Conservation (phyloP, 1,140 invertebrate species). For the Drosophila mayri region DNA sequence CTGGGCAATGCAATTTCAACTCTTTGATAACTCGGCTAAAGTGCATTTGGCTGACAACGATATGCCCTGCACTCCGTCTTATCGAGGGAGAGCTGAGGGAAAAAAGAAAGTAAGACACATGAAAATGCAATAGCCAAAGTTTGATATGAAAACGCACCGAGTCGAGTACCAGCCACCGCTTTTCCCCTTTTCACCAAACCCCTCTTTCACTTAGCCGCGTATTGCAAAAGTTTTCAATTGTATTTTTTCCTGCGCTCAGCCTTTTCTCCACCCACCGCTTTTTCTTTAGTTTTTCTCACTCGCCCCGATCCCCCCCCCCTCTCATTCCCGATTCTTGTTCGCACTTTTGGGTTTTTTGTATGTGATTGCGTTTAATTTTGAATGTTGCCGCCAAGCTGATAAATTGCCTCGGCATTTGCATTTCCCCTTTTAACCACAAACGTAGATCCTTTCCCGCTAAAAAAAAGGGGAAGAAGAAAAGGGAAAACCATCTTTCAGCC, state of each 20-base stretch:
- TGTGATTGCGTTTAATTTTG: conserved; percentile 75
- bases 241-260: conserved; percentile 56
- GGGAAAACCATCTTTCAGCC: conserved; percentile 6
- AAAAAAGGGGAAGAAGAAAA: conserved; percentile 1
- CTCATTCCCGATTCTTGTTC: conserved; percentile 33
- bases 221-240: conserved; percentile 82
- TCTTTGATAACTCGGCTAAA: conserved; percentile 80
- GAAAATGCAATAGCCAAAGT: conserved; percentile 82
- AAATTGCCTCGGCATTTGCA: conserved; percentile 67
- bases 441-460: background rate
- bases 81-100: conserved; percentile 44
- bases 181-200: background rate
- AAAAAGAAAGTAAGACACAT: conserved; percentile 71
- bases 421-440: conserved; percentile 37
- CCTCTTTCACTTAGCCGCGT: conserved; percentile 45
- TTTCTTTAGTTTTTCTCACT: conserved; percentile 23
- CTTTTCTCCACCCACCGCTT: conserved; percentile 1
- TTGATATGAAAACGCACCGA: conserved; percentile 78
- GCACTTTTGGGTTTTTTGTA: conserved; percentile 47
- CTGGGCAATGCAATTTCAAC: conserved; percentile 80
- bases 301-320: background rate
- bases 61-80: conserved; percentile 37
- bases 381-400: conserved; percentile 63
- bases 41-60: conserved; percentile 76
- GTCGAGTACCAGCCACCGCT: conserved; percentile 11